phyloP scores from a whole-genome alignment of 1,140 invertebrate species.

The Ooceraea biroi region DNA sequence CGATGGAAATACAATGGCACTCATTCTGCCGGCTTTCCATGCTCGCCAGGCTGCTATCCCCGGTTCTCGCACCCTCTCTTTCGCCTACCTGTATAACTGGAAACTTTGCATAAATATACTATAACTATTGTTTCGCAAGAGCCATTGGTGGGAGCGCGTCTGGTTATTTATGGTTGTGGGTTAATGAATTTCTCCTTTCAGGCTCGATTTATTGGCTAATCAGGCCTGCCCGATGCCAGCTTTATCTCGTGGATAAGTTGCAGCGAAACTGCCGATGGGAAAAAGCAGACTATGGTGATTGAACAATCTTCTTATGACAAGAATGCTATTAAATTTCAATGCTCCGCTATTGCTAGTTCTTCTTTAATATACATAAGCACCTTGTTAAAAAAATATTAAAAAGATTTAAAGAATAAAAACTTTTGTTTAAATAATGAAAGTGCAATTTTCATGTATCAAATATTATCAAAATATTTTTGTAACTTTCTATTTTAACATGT shows the following conservation, averaged over 20 bases:
- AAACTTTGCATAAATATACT: conserved; percentile 85
- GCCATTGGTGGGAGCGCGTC: conserved; percentile 67
- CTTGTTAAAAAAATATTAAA: conserved; percentile 28
- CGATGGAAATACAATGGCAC: conserved; percentile 76
- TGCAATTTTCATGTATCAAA: too few species aligned
- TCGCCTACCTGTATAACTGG: conserved; percentile 75
- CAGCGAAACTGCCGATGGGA: not conserved
- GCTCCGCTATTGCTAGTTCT: conserved; percentile 30
- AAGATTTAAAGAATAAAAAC: not conserved
- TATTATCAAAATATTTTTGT: too few species aligned
- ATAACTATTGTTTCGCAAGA: conserved; percentile 82
- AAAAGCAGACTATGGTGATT: conserved; percentile 6
- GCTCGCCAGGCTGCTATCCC: not conserved
- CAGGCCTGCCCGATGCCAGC: conserved; percentile 62
- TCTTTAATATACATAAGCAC: conserved; percentile 41
- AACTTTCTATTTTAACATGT: too few species aligned
- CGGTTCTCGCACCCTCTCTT: conserved; percentile 38
- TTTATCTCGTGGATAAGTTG: conserved; percentile 57
- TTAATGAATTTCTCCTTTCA: conserved; percentile 83
- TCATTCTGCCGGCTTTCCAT: conserved; percentile 56
- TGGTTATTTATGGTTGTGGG: conserved; percentile 82
- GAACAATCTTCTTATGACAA: conserved; percentile 35
- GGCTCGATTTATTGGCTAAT: conserved; percentile 82
- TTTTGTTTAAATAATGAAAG: too few species aligned
- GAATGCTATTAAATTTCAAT: conserved; percentile 38